Percentiles rank a stretch among this genome's conserved stretches.
Conservation (phyloP, 1,140 invertebrate genomes). For the Hylaeus anthracinus region DNA sequence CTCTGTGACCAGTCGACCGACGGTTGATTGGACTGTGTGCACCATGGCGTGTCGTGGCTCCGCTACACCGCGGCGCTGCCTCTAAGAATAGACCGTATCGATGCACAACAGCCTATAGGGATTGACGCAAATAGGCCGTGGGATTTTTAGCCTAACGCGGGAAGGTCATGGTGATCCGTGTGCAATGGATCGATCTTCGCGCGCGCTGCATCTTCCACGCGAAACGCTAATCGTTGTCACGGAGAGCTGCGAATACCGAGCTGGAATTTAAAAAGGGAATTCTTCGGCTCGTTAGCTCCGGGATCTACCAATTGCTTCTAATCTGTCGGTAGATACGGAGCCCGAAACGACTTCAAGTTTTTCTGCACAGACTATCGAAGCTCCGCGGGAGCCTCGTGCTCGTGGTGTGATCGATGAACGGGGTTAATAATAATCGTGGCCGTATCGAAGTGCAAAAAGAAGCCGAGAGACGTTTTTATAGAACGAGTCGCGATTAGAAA, state of each 20-base stretch:
- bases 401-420: not conserved
- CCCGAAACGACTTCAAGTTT: conserved; percentile 1
- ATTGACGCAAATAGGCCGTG: conserved; percentile 53
- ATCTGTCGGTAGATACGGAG: not conserved
- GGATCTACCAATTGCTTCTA: not conserved
- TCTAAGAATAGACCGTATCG: conserved; percentile 53
- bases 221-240: not conserved
- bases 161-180: conserved; percentile 55
- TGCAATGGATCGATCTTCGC: conserved; percentile 11
- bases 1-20: conserved; percentile 69
- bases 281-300: not conserved
- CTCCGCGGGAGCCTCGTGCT: not conserved
- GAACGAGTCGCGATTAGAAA: not conserved
- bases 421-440: conserved; percentile 17
- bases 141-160: conserved; percentile 17
- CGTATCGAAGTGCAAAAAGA: not conserved
- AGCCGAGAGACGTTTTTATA: not conserved
- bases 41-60: conserved; percentile 42
- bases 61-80: conserved; percentile 7
- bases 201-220: not conserved
- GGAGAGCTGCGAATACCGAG: no score
- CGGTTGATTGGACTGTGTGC: conserved; percentile 63
- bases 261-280: not conserved
- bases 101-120: conserved; percentile 33
- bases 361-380: not conserved